Evolutionary conservation across 2,113 vertebrate species (phyloP), one percentile per base, ranked within the genome.

Genomic region (Lipophrys pholis): DNA sequence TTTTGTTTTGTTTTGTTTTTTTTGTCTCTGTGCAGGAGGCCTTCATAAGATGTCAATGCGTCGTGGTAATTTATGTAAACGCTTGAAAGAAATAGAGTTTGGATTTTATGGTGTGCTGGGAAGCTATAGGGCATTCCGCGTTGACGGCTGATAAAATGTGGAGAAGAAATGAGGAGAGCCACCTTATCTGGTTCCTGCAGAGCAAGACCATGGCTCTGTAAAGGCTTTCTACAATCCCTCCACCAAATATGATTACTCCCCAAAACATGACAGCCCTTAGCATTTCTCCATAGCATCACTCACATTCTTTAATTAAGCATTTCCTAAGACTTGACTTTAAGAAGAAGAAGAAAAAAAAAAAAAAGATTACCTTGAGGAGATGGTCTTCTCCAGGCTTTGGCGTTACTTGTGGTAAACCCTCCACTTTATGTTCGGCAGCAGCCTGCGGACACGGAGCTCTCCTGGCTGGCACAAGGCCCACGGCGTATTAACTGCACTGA

Each of bases 171-270:
- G 56, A 73, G 16, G 35, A 70, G 42, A 71, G 52, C 16, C 39
- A 60, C 73, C 76, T 81, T 87, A 89, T 89, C 83, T 82, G 64
- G 49, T 73, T 80, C 80, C 80, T 78, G 78, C 82, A 90, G 78
- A 78, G 65, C 48, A 54, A 43, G 64, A 16, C 62, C 75, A 48
- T 21, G 39, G 69, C 81, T 81, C 71, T 53, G 49, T 38, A 15
- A 12, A 54, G 53, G 68, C 77, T 54, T 72, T 57, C 60, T 6
- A 5, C 73, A 63, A 62, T 39, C 56, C 66, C 57, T 42, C 35
- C 57, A 57, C 35, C 52, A 76, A 74, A 86, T 53, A 54, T 66
- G 80, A 83, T 80, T 75, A 69, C 52, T 52, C 51, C 41, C 41
- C 11, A 81, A 78, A 86, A 77, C 73, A 73, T 6, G 63, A 48